These are phyloP conservation scores for Myotis brandtii DNA, from an alignment of 2,113 vertebrate species.

Conservation along the genomic window DNA sequence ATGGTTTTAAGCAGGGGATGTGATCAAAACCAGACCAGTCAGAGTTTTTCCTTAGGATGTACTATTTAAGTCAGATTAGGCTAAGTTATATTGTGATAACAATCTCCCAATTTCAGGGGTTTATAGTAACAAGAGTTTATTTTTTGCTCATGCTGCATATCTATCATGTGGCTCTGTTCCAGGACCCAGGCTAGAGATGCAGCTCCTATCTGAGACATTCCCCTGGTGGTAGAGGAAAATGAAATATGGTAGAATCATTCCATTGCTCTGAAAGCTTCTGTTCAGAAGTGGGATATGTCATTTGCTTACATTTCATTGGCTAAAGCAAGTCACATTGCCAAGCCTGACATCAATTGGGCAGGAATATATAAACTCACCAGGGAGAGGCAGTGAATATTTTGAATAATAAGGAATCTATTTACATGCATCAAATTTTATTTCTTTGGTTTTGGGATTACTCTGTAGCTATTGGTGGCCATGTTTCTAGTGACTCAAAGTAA, in stretches of 20 bases:
- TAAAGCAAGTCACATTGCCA: neutral
- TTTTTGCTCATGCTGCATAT: neutral
- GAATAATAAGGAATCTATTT: constrained; percentile 12
- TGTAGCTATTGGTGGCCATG: neutral
- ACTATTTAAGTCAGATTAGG: neutral
- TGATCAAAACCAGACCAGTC: constrained; percentile 24
- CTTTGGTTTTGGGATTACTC: constrained; percentile 7
- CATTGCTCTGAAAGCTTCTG: neutral
- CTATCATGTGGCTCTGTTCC: neutral
- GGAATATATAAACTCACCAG: neutral
- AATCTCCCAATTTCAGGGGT: constrained; percentile 2
- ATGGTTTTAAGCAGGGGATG: neutral
- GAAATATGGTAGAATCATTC: neutral
- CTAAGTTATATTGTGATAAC: constrained; percentile 25
- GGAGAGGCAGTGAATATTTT: constrained; percentile 28
- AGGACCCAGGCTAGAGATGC: neutral
- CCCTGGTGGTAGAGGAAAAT: neutral
- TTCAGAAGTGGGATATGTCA: neutral
- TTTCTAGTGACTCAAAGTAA: constrained; percentile 30
- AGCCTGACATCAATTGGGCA: neutral
- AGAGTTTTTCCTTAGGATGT: neutral
- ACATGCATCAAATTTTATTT: neutral
- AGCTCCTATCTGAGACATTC: neutral
- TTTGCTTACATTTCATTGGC: neutral
- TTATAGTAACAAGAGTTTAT: neutral